These are phyloP conservation scores for Elgaria multicarinata DNA, from an alignment of 2,113 vertebrate species.

Conservation along the genomic window DNA sequence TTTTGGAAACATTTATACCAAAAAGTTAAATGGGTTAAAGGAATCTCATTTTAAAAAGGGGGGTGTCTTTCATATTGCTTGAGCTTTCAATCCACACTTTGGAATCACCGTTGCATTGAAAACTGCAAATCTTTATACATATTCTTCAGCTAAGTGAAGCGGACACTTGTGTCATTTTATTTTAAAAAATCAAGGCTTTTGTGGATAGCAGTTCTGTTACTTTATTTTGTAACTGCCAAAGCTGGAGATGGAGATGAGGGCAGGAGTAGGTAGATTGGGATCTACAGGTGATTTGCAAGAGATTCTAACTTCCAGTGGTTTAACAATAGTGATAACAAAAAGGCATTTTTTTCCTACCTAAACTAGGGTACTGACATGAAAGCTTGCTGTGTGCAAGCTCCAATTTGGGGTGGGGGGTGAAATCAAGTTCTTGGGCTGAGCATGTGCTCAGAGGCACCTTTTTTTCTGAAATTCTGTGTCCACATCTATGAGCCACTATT, in stretches of 20 bases:
- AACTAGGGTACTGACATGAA: background rate
- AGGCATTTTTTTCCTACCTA: background rate
- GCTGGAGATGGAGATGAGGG: background rate
- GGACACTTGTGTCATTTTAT: constrained; percentile 9
- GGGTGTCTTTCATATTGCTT: constrained; percentile 20
- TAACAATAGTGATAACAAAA: background rate
- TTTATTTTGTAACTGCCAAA: background rate
- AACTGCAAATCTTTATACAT: background rate
- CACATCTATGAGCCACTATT: background rate
- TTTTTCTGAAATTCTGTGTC: too few relatives aligned
- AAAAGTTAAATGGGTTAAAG: constrained; percentile 32
- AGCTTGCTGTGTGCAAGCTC: background rate
- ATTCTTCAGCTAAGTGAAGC: constrained; percentile 41
- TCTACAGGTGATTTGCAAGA: background rate
- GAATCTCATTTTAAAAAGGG: constrained; percentile 11
- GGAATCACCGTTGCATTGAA: background rate
- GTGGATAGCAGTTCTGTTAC: background rate
- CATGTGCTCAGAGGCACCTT: background rate
- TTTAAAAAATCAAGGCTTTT: background rate
- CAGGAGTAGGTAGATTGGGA: background rate
- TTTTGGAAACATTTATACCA: background rate
- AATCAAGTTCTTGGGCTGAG: background rate
- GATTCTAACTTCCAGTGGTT: background rate
- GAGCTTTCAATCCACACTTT: constrained; percentile 33
- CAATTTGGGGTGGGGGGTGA: background rate